A percentile compares a stretch with the other conserved stretches of the same genome.
Evolutionary conservation across 1,140 invertebrate species (phyloP).

Genomic region (Ostrea edulis): DNA sequence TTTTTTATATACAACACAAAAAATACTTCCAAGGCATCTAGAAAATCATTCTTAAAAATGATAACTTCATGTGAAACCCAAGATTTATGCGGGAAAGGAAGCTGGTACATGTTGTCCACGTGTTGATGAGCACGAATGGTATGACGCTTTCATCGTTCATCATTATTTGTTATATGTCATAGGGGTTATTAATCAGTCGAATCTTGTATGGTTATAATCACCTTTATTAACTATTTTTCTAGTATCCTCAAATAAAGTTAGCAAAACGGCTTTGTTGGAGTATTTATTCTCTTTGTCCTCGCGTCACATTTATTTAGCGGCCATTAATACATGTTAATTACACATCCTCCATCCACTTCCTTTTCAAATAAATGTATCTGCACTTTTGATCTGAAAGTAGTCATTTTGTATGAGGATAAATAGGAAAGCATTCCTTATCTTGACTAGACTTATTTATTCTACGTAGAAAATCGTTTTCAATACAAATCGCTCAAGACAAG

Average conservation of each 20-base stretch:
- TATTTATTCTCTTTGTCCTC: background rate
- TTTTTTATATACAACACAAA: background rate
- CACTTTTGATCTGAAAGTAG: constrained; percentile 28
- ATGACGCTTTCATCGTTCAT: too few relatives aligned
- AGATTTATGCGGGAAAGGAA: too few relatives aligned
- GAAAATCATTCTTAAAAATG: too few relatives aligned
- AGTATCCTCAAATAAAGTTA: background rate
- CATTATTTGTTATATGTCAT: too few relatives aligned
- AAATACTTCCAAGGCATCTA: background rate
- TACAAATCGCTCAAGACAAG: background rate
- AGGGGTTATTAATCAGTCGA: too few relatives aligned
- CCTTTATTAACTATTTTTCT: background rate
- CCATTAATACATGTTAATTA: background rate
- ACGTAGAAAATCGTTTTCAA: background rate
- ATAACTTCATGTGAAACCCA: too few relatives aligned
- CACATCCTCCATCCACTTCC: background rate
- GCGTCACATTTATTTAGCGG: background rate
- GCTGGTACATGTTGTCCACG: too few relatives aligned
- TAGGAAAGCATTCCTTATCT: background rate
- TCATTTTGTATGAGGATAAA: constrained; percentile 17
- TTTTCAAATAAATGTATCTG: constrained; percentile 5
- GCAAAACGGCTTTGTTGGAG: background rate
- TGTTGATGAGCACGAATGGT: too few relatives aligned
- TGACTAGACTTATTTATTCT: constrained; percentile 31
- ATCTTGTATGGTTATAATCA: background rate